Base-by-base conservation (phyloP, 1,140 invertebrate genomes). In the Drosophila orosa region DNA sequence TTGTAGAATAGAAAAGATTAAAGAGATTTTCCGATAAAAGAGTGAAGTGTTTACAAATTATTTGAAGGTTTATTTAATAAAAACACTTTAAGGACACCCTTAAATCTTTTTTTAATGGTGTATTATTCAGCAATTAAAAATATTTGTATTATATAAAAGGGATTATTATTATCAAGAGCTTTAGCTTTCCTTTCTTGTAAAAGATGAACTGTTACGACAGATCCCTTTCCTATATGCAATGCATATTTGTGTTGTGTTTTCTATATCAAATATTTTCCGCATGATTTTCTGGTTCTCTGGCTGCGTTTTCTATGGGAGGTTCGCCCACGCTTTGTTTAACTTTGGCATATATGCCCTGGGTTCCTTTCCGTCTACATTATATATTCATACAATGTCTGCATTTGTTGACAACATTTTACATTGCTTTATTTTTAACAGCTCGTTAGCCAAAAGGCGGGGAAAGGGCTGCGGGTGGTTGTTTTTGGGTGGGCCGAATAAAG, bases 361-460 rank as follows among this genome's bases (percentile, higher is more conserved):
- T 68, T 68, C 63, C 63, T 48, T 22, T 19, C 24, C n/a, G 12
- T 35, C 39, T 42, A 65, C 59, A 66, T 71, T 75, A 55, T 75
- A 76, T 65, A 73, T 66, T 73, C 69, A 69, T 62, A 65, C 55
- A 80, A 80, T 60, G 56, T 79, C 57, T 71, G 80, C 62, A 74
- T 68, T 69, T 61, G 60, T 69, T 82, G 74, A 60, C 80, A 78
- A 74, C 52, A 50, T 79, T 44, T 71, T 65, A 78, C 74, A 82
- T 63, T 68, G 75, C 73, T 79, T 58, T 79, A 83, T 83, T 84
- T 74, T 75, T 56, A 79, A 80, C 76, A 76, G 72, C 76, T 84
- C 72, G 80, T 76, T 84, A 80, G 72, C 56, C 15, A 44, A 40
- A 40, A 35, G 17, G 39, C 76, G 54, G n/a, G 24, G 54, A 44